These are phyloP conservation scores for Caenorhabditis sulstoni DNA, from an alignment of 2,888 invertebrate genomes.

Conservation along the genomic window DNA sequence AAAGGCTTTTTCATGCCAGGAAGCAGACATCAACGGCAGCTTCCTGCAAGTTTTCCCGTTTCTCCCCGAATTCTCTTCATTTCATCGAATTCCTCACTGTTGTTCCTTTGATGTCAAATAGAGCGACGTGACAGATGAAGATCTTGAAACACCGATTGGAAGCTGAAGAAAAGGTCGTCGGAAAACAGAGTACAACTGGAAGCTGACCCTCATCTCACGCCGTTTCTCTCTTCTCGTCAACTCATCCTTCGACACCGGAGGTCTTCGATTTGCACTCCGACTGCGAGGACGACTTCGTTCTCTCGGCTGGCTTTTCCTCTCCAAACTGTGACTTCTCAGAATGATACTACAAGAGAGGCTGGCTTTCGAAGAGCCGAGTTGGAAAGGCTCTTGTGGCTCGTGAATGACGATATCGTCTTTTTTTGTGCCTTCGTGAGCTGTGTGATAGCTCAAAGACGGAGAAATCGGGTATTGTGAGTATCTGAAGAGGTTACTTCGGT, in stretches of 20 bases:
- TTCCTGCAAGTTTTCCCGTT: slow-evolving; percentile 40
- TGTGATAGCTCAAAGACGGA: slow-evolving; percentile 58
- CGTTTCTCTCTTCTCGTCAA: slow-evolving; percentile 49
- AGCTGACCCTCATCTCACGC: slow-evolving; percentile 48
- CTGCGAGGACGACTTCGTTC: slow-evolving; percentile 49
- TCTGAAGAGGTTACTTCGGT: slow-evolving; percentile 18
- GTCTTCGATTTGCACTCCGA: slow-evolving; percentile 57
- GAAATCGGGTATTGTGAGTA: slow-evolving; percentile 49
- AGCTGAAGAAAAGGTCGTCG: slow-evolving; percentile 36
- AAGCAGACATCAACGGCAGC: slow-evolving; percentile 63
- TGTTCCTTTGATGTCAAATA: slow-evolving; percentile 55
- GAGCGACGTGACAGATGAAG: slow-evolving; percentile 58
- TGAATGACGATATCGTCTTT: slow-evolving; percentile 64
- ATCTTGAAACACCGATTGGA: slow-evolving; percentile 52
- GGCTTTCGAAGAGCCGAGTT: slow-evolving; percentile 63
- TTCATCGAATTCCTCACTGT: slow-evolving; percentile 38
- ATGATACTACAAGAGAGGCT: slow-evolving; percentile 61
- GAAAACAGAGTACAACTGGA: background rate
- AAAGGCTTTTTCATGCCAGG: slow-evolving; percentile 66
- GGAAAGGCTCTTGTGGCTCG: slow-evolving; percentile 61
- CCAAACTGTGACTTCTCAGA: slow-evolving; percentile 56
- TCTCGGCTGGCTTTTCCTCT: slow-evolving; percentile 42
- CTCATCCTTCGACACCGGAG: slow-evolving; percentile 54
- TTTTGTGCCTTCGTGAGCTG: slow-evolving; percentile 48
- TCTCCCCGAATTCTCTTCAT: slow-evolving; percentile 16